Conservation (phyloP, 2,113 vertebrate genomes). For the Herpetotheres cachinnans region DNA sequence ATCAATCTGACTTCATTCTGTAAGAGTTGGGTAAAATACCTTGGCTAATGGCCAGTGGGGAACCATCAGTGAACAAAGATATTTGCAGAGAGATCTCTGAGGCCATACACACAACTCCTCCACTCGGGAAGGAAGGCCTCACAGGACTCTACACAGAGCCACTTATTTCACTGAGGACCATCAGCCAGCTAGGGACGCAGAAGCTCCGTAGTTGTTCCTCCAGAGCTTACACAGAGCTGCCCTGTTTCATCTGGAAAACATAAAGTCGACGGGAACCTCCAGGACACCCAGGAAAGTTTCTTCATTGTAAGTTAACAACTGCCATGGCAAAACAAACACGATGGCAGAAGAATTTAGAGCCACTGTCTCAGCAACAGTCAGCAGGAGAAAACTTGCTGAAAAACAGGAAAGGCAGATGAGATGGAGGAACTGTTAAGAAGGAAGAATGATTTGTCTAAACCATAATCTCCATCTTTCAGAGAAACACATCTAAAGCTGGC, state of each 20-base stretch:
- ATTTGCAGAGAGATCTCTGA: background rate
- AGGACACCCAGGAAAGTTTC: background rate
- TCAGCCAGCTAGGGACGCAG: background rate
- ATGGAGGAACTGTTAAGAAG: background rate
- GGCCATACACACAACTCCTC: background rate
- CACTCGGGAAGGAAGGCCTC: background rate
- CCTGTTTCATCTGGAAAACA: background rate
- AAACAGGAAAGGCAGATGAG: background rate
- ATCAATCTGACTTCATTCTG: background rate
- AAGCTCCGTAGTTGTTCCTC: background rate
- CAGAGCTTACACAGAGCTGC: background rate
- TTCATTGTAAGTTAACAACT: background rate
- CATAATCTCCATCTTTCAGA: background rate
- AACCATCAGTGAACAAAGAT: background rate
- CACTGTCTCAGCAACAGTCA: background rate
- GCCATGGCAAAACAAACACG: background rate
- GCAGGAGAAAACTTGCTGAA: background rate
- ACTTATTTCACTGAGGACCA: background rate
- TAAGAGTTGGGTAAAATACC: background rate
- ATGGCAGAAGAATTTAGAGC: background rate
- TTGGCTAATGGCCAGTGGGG: background rate
- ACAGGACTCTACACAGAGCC: background rate
- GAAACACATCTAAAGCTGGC: background rate
- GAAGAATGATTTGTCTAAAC: background rate
- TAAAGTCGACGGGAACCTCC: background rate